Percentiles rank a stretch among this genome's conserved stretches.
phyloP scores from a whole-genome alignment of 2,888 invertebrate species.

The Timema podura region DNA sequence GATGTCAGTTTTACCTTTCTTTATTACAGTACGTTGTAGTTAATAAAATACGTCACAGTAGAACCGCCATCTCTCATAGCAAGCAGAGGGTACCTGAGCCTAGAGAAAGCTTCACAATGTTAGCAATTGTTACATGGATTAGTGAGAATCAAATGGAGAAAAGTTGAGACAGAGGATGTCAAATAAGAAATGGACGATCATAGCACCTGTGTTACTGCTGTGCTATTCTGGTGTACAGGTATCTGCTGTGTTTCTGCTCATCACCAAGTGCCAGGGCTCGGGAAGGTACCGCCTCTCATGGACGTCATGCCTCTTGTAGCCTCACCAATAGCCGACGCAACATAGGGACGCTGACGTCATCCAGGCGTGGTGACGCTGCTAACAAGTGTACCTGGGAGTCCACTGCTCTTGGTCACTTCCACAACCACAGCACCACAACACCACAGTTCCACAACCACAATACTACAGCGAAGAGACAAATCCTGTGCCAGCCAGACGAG shows the following conservation, averaged over 20 bases:
- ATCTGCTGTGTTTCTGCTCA: neutral
- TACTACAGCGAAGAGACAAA: no score
- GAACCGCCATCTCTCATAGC: no score
- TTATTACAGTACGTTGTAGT: no score
- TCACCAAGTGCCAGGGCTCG: neutral
- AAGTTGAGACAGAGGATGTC: neutral
- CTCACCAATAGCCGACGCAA: neutral
- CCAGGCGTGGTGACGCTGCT: neutral
- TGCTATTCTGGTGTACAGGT: neutral
- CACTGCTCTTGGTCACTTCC: neutral
- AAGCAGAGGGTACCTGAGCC: no score
- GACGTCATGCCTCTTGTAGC: conserved; percentile 7
- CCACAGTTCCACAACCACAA: no score
- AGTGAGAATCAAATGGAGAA: no score
- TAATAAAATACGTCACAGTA: no score
- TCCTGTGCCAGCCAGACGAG: neutral
- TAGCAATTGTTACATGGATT: no score
- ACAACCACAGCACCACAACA: neutral
- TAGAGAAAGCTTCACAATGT: no score
- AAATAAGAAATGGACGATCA: neutral
- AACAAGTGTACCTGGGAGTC: conserved; percentile 8
- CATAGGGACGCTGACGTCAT: neutral
- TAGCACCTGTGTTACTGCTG: neutral
- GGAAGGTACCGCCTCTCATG: neutral
- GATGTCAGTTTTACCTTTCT: no score